Conservation (phyloP, 1,140 invertebrate genomes). For the Polypedilum pembai region DNA sequence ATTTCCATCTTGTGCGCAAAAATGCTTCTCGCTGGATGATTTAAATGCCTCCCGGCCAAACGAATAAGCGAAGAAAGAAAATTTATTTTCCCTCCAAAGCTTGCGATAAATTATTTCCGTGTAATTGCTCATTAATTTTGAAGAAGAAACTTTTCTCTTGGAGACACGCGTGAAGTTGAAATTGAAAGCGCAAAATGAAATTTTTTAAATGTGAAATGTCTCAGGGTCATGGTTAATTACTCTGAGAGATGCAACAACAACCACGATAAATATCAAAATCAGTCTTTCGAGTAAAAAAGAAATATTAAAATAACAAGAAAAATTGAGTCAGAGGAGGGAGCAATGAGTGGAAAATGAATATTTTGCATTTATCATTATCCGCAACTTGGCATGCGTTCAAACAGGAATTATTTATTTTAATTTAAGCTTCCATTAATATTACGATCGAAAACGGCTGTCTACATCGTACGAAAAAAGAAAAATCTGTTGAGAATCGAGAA, state of each 20-base stretch:
- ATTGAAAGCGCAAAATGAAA: not conserved
- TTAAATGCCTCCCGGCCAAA: too few relatives aligned
- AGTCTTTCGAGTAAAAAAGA: not conserved
- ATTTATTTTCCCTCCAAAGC: not conserved
- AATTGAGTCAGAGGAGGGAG: not conserved
- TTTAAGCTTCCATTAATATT: constrained; percentile 28
- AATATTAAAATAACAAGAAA: not conserved
- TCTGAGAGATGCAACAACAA: not conserved
- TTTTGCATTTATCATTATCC: constrained; percentile 1
- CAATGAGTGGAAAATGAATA: constrained; percentile 7
- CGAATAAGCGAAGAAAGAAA: too few relatives aligned
- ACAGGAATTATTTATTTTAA: constrained; percentile 29
- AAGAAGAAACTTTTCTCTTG: not conserved
- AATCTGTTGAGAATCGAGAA: not conserved
- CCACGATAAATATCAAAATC: not conserved
- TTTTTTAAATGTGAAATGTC: not conserved
- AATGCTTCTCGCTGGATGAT: too few relatives aligned
- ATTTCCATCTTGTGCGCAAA: too few relatives aligned
- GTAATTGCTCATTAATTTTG: constrained; percentile 3
- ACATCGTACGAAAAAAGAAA: not conserved
- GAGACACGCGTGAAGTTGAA: not conserved
- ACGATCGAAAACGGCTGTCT: constrained; percentile 16
- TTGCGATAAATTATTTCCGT: not conserved
- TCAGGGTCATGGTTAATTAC: constrained; percentile 11
- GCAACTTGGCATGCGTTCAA: not conserved